Percentiles rank a stretch among this genome's conserved stretches.
These are phyloP conservation scores for Lates japonicus DNA, from an alignment of 2,797 vertebrate species.

Conservation along the genomic window DNA sequence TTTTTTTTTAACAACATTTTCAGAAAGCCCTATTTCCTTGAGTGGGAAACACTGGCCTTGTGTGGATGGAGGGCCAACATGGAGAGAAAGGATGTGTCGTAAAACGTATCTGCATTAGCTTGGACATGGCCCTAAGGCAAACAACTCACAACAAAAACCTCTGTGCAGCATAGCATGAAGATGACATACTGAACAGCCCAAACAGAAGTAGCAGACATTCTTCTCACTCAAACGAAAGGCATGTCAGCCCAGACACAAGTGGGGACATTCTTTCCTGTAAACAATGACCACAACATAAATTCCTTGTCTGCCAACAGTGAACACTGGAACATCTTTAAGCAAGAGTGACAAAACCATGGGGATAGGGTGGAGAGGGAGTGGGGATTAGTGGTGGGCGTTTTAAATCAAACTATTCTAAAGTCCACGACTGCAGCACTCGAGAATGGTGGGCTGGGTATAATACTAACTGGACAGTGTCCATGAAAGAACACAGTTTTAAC, in stretches of 20 bases:
- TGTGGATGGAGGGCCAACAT: slow-evolving; percentile 33
- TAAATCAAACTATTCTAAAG: slow-evolving; percentile 32
- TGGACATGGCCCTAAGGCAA: slow-evolving; percentile 64
- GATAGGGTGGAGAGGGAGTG: slow-evolving; percentile 42
- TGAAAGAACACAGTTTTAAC: slow-evolving; percentile 50
- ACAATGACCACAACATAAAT: slow-evolving; percentile 71
- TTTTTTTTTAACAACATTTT: slow-evolving; percentile 35
- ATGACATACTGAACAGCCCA: slow-evolving; percentile 70
- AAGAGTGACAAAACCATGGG: slow-evolving; percentile 38
- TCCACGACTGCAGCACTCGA: slow-evolving; percentile 27
- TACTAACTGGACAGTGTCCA: slow-evolving; percentile 34
- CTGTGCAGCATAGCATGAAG: slow-evolving; percentile 69
- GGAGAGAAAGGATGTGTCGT: slow-evolving; percentile 38
- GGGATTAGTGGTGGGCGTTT: slow-evolving; percentile 36
- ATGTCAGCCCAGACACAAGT: slow-evolving; percentile 69
- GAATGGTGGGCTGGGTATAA: slow-evolving; percentile 27
- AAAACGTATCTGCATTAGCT: slow-evolving; percentile 55
- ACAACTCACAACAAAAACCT: slow-evolving; percentile 71
- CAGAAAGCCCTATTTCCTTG: slow-evolving; percentile 15
- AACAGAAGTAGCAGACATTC: slow-evolving; percentile 67
- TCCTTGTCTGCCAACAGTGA: slow-evolving; percentile 62
- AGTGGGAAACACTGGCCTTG: slow-evolving; percentile 35
- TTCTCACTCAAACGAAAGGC: slow-evolving; percentile 69
- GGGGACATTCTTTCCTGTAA: slow-evolving; percentile 76
- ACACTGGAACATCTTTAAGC: slow-evolving; percentile 42